Evolutionary conservation across 2,888 invertebrate genomes (phyloP), one percentile per base, ranked within the genome.

Genomic region (Tethea ocularis): DNA sequence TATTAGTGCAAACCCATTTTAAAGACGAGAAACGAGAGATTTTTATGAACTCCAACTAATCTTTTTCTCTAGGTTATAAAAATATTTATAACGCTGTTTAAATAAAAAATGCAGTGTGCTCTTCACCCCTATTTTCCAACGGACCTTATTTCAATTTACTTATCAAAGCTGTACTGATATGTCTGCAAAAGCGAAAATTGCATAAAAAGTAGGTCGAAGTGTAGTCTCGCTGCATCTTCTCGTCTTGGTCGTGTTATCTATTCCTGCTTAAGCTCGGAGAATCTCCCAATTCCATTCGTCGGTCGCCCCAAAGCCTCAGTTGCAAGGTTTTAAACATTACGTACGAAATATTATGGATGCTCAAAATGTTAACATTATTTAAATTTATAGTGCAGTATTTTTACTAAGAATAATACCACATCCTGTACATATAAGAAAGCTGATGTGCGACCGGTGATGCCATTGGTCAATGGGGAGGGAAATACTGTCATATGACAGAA

Each of bases 261-360:
- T 57, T 57, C 38, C 57, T 52, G 33, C 53, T 68, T 62, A 61
- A 65, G 68, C 66, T 67, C 58, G 56, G 67, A 57, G 63, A 68
- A 73, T 67, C 73, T 68, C 62, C 58, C 68, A 70, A 72, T 73
- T 69, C 70, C 63, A 72, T 72, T 72, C 70, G 57, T 61, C 56
- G 22, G 61, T 63, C 58, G 61, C 63, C 60, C 66, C 61, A 64
- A 67, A 73, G 70, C 70, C 68, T 61, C 62, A 65, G 62, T 65
- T 60, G 68, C 67, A 63, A 52, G 67, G 66, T 60, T 73, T 65
- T 68, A 60, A 20, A 46, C 20, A 46, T 46, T n/a, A 46, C 20
- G 17, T 46, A 46, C 20, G 36, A 10, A 46, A 4, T n/a, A n/a
- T 38, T 38, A 7, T 36, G 36, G 17, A 41, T 41, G 7, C 29